Evolutionary conservation across 92 coral and sea anemone species (phyloP), one percentile per base, ranked within the genome.

Genomic region (Parazoanthus darwini): DNA sequence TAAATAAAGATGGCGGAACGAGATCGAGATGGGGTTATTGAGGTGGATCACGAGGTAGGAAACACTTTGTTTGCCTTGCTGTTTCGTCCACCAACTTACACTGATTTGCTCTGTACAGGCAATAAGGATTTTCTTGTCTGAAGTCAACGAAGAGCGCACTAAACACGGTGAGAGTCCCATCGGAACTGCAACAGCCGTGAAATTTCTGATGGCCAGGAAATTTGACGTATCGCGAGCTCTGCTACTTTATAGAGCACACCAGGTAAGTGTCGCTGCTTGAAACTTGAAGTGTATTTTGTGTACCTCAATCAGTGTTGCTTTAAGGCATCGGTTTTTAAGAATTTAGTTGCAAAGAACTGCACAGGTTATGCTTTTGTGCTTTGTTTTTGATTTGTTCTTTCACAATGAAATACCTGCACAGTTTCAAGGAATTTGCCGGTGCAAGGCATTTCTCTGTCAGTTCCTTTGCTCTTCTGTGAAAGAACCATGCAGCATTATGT

Each of bases 181-280:
- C 16, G 96, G 97, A 22, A 97, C 96, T 22, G 91, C 98, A 5
- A 97, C 94, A 16, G 99, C 99, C 26, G 89, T 95, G 70, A 91
- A 93, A 83, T 97, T 97, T 78, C 88, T 97, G 6, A 94, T 93
- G 92, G 99, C 99, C 35, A 92, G 98, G 37, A 97, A 97, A 82
- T 97, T 97, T 84, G 95, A 97, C 78, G 89, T 91, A 11, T 89
- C 95, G 35, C 94, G 98, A 80, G 98, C 99, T 8, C 86, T 93
- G 29, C 73, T 50, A 29, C 91, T 97, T 38, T 97, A 92, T 85
- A 90, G 86, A 89, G 91, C 92, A 25, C 91, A 97, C 76, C 94
- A 92, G 97, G 99, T 96, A 77, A 35, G 82, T 58, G 36, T 23
- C 14, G 46, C 54, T 8, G 26, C 15, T 67, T 39, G 35, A 39